phyloP scores from a whole-genome alignment of 2,113 vertebrate species.

The Oryzias curvinotus region DNA sequence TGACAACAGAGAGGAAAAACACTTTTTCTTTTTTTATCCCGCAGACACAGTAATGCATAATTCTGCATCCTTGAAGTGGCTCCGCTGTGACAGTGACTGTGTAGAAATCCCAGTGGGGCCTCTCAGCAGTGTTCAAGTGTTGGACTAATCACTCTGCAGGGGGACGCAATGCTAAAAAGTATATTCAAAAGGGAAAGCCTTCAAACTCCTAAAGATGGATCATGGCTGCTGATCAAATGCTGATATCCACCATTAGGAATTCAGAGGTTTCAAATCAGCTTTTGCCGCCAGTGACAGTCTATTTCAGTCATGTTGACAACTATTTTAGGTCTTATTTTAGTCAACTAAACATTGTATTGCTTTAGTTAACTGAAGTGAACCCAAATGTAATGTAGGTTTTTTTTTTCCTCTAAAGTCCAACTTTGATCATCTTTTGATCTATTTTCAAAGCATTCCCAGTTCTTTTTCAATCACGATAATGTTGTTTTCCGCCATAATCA shows the following conservation, averaged over 20 bases:
- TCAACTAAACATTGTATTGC: too few relatives aligned
- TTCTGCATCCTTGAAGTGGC: slow-evolving; percentile 20
- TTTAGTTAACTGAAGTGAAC: too few relatives aligned
- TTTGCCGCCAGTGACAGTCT: background rate
- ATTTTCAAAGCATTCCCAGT: too few relatives aligned
- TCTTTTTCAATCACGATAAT: too few relatives aligned
- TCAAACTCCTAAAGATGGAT: slow-evolving; percentile 29
- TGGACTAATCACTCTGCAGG: slow-evolving; percentile 54
- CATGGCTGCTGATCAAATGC: slow-evolving; percentile 1
- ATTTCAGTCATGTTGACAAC: too few relatives aligned
- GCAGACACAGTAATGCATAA: slow-evolving; percentile 21
- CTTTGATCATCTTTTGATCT: too few relatives aligned
- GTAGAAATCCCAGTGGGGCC: slow-evolving; percentile 37
- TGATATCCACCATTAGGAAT: slow-evolving; percentile 1
- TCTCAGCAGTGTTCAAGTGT: slow-evolving; percentile 17
- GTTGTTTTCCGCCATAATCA: too few relatives aligned
- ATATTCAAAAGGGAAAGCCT: slow-evolving; percentile 26
- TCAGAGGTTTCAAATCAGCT: background rate
- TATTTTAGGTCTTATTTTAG: too few relatives aligned
- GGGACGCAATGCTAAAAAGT: slow-evolving; percentile 28
- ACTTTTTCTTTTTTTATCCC: slow-evolving; percentile 9
- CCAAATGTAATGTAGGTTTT: too few relatives aligned
- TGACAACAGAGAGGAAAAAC: slow-evolving; percentile 27
- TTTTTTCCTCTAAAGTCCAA: too few relatives aligned
- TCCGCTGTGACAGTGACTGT: slow-evolving; percentile 28